Evolutionary conservation across 2,888 invertebrate species (phyloP).

Genomic region (Cistogaster globosa): DNA sequence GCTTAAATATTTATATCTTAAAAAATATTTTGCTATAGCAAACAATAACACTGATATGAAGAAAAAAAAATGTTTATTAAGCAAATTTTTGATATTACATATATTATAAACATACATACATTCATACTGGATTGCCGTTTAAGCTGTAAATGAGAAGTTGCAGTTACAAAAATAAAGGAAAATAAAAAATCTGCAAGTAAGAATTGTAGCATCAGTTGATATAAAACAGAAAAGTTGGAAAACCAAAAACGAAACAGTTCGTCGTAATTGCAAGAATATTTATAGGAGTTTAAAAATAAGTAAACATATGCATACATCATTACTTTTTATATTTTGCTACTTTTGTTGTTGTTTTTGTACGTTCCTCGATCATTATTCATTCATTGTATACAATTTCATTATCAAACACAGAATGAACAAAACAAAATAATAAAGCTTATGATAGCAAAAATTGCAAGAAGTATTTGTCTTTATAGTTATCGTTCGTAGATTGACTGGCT

Average conservation of each 20-base stretch:
- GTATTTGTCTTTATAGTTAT: not conserved
- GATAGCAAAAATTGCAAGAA: constrained; percentile 14
- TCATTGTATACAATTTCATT: not conserved
- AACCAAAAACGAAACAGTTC: no score
- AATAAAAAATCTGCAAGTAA: no score
- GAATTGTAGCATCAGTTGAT: no score
- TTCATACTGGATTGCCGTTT: no score
- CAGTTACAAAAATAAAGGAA: no score
- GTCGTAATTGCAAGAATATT: no score
- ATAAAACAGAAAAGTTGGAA: no score
- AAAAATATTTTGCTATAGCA: constrained; percentile 11
- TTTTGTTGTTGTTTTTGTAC: no score
- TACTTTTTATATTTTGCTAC: no score
- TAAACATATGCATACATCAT: no score
- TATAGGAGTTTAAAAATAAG: no score
- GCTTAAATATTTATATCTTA: not conserved
- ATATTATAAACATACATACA: not conserved
- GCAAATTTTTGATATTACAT: not conserved
- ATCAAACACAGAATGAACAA: not conserved
- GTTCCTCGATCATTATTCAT: not conserved
- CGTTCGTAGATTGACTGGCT: not conserved
- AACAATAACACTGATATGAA: constrained; percentile 21
- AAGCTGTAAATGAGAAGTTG: no score
- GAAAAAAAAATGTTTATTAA: constrained; percentile 11
- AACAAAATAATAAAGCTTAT: not conserved